Evolutionary conservation across 1,140 invertebrate genomes (phyloP), one percentile per base, ranked within the genome.

Genomic region (Achroia grisella): DNA sequence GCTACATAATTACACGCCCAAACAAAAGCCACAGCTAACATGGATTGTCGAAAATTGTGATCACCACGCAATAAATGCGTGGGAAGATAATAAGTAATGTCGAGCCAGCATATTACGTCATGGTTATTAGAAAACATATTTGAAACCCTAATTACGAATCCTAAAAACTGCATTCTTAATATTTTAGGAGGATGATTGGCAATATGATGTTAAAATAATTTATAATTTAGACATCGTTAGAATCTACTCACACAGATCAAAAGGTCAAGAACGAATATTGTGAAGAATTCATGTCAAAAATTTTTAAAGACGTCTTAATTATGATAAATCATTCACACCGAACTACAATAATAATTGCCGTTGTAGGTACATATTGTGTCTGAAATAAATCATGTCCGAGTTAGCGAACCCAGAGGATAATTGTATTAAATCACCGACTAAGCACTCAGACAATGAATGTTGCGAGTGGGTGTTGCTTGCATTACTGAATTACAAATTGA

Each of bases 31-130:
- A 52, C 36, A 57, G 56, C 64, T 68, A 77, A 74, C 66, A 69
- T 60, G 69, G 62, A 62, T 56, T 56, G 51, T 73, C 61, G 66
- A 70, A 78, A 75, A 73, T 75, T 74, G 63, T 67, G 62, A 75
- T 73, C 56, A 67, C 60, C 62, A 67, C 68, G 69, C 61, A 65
- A 72, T 61, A 41, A 47, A 51, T 32, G 66, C 69, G 74, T 78
- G 68, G 74, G 74, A 55, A 31, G 58, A 56, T 64, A 67, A 64
- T 73, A 64, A 59, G 60, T 65, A 70, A 73, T 65, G 48, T 23
- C 17, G 17, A 23, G 17, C 17, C 17, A 23, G 17, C 17, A 23
- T 6, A 23, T n/a, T n/a, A n/a, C n/a, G n/a, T n/a, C n/a, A n/a
- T n/a, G n/a, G n/a, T n/a, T n/a, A n/a, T n/a, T n/a, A n/a, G n/a